phyloP scores from a whole-genome alignment of 2,888 invertebrate genomes.

The Barypeithes pellucidus region DNA sequence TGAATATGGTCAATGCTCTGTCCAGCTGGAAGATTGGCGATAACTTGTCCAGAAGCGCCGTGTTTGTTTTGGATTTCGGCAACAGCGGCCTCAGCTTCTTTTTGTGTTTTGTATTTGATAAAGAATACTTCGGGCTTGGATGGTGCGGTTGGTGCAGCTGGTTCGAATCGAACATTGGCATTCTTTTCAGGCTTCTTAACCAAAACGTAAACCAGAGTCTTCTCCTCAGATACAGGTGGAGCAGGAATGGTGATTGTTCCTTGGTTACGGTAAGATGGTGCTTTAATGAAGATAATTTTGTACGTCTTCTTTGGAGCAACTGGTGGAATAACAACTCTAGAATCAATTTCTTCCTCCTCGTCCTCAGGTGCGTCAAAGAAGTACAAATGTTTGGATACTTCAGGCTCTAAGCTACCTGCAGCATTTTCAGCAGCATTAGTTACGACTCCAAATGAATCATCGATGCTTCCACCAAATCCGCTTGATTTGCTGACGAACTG shows the following conservation, averaged over 20 bases:
- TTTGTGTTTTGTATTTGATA: conserved; percentile 87
- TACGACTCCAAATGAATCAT: conserved; percentile 42
- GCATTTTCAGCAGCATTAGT: conserved; percentile 27
- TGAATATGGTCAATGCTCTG: conserved; percentile 2
- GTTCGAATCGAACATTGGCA: conserved; percentile 85
- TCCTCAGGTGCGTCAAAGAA: conserved; percentile 52
- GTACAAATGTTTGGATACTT: conserved; percentile 48
- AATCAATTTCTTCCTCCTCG: conserved; percentile 45
- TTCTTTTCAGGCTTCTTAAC: conserved; percentile 91
- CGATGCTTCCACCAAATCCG: conserved; percentile 31
- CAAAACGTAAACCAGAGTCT: conserved; percentile 90
- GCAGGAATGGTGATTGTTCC: conserved; percentile 53
- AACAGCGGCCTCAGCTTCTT: conserved; percentile 64
- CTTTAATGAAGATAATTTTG: conserved; percentile 57
- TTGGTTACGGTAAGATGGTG: conserved; percentile 46
- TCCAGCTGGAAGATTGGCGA: conserved; percentile 43
- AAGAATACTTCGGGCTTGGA: conserved; percentile 94
- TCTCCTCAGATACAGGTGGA: conserved; percentile 85
- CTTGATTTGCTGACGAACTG: conserved; percentile 29
- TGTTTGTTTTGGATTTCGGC: conserved; percentile 53
- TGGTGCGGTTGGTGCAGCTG: conserved; percentile 86
- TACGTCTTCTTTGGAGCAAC: conserved; percentile 45
- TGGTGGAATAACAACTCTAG: conserved; percentile 40
- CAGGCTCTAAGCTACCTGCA: not conserved
- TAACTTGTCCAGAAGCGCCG: conserved; percentile 45